These are phyloP conservation scores for Timema cristinae DNA, from an alignment of 2,888 invertebrate species.

Conservation along the genomic window DNA sequence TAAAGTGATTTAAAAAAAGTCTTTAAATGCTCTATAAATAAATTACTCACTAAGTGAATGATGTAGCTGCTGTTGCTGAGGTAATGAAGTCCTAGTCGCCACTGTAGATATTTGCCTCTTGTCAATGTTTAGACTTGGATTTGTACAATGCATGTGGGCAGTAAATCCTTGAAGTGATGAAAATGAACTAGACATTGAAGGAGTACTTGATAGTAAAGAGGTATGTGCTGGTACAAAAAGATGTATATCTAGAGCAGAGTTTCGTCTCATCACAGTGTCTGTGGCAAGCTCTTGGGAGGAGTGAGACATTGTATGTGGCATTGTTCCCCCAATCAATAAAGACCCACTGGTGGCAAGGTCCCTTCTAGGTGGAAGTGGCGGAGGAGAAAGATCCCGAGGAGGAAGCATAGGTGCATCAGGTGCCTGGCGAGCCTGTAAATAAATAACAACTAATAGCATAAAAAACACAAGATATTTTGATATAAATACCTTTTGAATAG, in stretches of 20 bases:
- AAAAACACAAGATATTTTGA: not conserved
- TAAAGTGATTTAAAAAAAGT: no score
- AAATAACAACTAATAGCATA: not conserved
- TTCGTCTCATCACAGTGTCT: conserved; percentile 49
- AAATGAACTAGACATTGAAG: no score
- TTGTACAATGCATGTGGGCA: no score
- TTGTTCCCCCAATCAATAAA: conserved; percentile 42
- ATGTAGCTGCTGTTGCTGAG: no score
- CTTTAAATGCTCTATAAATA: no score
- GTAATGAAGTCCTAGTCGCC: no score
- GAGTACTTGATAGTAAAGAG: no score
- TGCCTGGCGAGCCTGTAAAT: conserved; percentile 53
- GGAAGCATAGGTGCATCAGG: conserved; percentile 67
- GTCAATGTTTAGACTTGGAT: no score
- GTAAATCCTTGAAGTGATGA: no score
- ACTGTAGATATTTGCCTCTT: no score
- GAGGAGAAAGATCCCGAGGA: conserved; percentile 60
- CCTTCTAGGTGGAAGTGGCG: conserved; percentile 61
- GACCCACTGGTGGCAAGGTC: conserved; percentile 39
- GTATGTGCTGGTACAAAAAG: not conserved
- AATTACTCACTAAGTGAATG: no score
- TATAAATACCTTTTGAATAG: not conserved
- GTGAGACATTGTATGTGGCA: conserved; percentile 28
- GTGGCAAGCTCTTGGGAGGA: conserved; percentile 44
- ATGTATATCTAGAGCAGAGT: conserved; percentile 47